Percentiles rank a stretch among this genome's conserved stretches.
These are phyloP conservation scores for Muscicapa comitata DNA, from an alignment of 2,797 vertebrate genomes.

Conservation along the genomic window DNA sequence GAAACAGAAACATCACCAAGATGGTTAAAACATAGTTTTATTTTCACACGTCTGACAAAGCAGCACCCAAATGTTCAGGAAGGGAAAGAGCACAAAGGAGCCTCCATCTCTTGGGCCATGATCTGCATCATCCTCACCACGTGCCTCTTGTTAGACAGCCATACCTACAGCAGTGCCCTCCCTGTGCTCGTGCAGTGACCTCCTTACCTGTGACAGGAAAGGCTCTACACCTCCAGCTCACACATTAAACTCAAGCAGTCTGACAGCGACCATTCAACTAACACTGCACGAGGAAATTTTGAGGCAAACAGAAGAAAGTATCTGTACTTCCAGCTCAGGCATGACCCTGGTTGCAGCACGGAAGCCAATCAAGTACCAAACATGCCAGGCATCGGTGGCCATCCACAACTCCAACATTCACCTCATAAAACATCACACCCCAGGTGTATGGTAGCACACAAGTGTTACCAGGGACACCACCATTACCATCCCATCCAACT, in stretches of 20 bases:
- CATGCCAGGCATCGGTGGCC: neutral
- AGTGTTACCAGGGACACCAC: too few species aligned
- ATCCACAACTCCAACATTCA: neutral
- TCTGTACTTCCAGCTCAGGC: neutral
- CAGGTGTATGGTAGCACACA: neutral
- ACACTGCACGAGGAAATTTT: neutral
- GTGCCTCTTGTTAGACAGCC: neutral
- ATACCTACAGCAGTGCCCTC: neutral
- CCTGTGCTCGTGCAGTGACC: accelerated
- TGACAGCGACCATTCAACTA: neutral
- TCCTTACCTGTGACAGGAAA: neutral
- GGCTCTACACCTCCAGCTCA: neutral
- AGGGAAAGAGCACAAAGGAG: neutral
- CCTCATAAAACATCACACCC: neutral
- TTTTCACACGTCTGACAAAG: neutral
- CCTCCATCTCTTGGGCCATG: neutral
- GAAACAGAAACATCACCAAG: neutral
- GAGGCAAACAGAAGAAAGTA: neutral
- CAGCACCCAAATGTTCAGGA: neutral
- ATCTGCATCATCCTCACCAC: neutral
- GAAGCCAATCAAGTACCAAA: neutral
- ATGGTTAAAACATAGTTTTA: neutral
- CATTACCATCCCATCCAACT: neutral
- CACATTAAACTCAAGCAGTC: neutral
- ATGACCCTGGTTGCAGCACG: neutral